A percentile compares a stretch with the other conserved stretches of the same genome.
These are phyloP conservation scores for Colletes gigas DNA, from an alignment of 1,140 invertebrate genomes.

Conservation along the genomic window DNA sequence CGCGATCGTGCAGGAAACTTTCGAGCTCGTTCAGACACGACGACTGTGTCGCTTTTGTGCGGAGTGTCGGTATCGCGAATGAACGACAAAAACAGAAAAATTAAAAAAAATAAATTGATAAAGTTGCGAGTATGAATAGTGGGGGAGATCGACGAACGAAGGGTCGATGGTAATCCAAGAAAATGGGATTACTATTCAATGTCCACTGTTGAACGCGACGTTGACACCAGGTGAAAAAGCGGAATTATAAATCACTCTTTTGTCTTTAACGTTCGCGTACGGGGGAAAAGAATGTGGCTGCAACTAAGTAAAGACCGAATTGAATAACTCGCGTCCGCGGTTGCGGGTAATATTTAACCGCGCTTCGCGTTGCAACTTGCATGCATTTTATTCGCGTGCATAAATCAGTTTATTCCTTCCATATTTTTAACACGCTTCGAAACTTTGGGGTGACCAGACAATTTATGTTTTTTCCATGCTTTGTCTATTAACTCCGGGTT, in stretches of 20 bases:
- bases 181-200: constrained; percentile 26
- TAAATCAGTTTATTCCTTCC: constrained; percentile 43
- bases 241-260: constrained; percentile 42
- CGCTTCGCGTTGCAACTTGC: not conserved
- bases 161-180: constrained; percentile 21
- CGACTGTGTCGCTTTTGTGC: not conserved
- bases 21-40: not conserved
- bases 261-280: not conserved
- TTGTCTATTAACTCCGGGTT: constrained; percentile 38
- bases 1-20: not conserved
- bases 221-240: not conserved
- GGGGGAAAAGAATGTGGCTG: not conserved
- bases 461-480: constrained; percentile 35
- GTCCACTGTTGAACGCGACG: not conserved
- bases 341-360: constrained; percentile 39
- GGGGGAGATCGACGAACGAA: constrained; percentile 19
- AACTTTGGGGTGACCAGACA: not conserved
- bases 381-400: constrained; percentile 6
- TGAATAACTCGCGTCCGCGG: constrained; percentile 28
- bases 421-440: constrained; percentile 41
- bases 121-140: constrained; percentile 3
- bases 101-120: not conserved
- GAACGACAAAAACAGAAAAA: no score
- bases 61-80: not conserved
- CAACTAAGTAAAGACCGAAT: constrained; percentile 35